Evolutionary conservation across 2,113 vertebrate genomes (phyloP).

Genomic region (Atlantisia rogersi): DNA sequence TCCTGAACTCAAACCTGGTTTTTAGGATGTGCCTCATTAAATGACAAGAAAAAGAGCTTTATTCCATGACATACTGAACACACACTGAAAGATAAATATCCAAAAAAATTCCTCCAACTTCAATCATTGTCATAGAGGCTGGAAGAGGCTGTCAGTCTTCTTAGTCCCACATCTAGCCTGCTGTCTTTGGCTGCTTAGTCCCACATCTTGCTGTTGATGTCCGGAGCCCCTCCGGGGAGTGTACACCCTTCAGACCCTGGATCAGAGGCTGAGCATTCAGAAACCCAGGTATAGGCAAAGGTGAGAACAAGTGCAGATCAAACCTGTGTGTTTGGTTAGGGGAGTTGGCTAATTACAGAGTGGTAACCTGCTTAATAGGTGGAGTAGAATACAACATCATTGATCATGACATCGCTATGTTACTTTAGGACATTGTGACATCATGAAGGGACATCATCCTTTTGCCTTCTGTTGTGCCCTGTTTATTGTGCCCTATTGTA

Average conservation of each 20-base stretch:
- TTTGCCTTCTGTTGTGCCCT: background rate
- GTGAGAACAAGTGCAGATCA: background rate
- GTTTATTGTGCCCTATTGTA: background rate
- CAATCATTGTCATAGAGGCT: background rate
- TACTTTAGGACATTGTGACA: background rate
- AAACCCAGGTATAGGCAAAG: background rate
- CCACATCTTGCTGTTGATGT: background rate
- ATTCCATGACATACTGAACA: background rate
- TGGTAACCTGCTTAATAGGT: background rate
- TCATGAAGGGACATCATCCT: background rate
- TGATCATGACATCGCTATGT: background rate
- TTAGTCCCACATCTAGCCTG: background rate
- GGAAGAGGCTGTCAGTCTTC: background rate
- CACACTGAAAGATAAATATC: background rate
- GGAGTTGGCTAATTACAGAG: background rate
- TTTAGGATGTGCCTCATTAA: background rate
- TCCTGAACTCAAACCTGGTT: background rate
- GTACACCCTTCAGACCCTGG: fast-evolving
- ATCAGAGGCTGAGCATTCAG: background rate
- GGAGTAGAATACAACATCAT: background rate
- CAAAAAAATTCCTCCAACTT: background rate
- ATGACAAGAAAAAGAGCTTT: background rate
- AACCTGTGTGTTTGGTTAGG: background rate
- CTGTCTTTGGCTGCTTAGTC: background rate
- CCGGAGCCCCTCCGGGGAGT: background rate